phyloP scores from a whole-genome alignment of 2,797 vertebrate species.

The Staurois parvus region DNA sequence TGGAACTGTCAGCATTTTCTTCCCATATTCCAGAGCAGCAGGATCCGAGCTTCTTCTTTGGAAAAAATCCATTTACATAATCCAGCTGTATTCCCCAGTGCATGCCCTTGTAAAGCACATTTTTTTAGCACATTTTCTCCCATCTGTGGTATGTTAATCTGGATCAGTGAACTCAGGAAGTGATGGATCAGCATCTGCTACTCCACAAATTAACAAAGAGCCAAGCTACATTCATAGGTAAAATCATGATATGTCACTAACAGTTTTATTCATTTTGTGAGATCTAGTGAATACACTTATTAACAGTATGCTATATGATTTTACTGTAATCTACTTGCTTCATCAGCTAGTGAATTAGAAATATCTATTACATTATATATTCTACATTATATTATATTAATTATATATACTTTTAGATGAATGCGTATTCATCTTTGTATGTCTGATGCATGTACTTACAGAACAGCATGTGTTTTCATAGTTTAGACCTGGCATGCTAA shows the following conservation, averaged over 20 bases:
- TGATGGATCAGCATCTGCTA: slow-evolving; percentile 39
- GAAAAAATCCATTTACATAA: slow-evolving; percentile 65
- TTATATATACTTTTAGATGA: no score
- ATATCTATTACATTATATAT: no score
- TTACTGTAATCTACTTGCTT: no score
- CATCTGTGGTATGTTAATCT: slow-evolving; percentile 67
- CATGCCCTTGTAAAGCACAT: slow-evolving; percentile 63
- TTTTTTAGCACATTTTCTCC: slow-evolving; percentile 61
- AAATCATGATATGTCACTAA: neutral
- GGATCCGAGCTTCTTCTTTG: neutral
- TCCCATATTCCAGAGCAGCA: slow-evolving; percentile 23
- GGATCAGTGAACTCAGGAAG: slow-evolving; percentile 51
- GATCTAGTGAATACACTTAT: no score
- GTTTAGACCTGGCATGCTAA: no score
- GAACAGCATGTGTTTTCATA: no score
- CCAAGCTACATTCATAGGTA: neutral
- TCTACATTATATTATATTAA: no score
- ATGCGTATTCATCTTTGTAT: no score
- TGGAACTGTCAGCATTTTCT: slow-evolving; percentile 32
- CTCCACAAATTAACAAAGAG: slow-evolving; percentile 50
- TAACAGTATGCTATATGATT: no score
- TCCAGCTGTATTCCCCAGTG: slow-evolving; percentile 54
- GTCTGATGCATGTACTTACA: no score
- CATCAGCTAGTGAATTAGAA: no score
- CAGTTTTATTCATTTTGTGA: neutral